Conservation (phyloP, 2,888 invertebrate species). For the Spatulosminthurus flaviceps region DNA sequence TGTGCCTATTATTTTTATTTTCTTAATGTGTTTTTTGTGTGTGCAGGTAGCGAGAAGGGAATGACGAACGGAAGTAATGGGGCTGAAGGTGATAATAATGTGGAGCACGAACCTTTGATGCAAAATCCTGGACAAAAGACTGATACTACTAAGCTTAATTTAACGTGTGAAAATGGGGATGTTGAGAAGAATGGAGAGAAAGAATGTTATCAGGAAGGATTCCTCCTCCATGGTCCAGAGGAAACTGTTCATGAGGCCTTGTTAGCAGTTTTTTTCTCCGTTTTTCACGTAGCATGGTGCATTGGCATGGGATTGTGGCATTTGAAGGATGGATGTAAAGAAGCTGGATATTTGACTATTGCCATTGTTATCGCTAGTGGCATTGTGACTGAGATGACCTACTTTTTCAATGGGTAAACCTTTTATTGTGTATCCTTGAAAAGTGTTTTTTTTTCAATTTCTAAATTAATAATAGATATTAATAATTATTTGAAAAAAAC, state of each 20-base stretch:
- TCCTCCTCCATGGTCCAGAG: slow-evolving; percentile 39
- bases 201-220: neutral
- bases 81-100: neutral
- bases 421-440: neutral
- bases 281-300: slow-evolving; percentile 53
- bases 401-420: slow-evolving; percentile 54
- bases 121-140: slow-evolving; percentile 14
- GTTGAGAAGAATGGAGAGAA: neutral
- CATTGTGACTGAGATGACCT: slow-evolving; percentile 48
- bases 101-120: slow-evolving; percentile 13
- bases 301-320: slow-evolving; percentile 55
- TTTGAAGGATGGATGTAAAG: slow-evolving; percentile 41
- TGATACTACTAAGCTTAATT: neutral
- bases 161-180: neutral
- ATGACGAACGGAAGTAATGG: neutral
- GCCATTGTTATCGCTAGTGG: slow-evolving; percentile 51
- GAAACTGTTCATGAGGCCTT: slow-evolving; percentile 53
- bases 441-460: too few relatives aligned
- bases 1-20: neutral
- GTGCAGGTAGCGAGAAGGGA: neutral
- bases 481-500: too few relatives aligned
- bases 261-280: slow-evolving; percentile 49
- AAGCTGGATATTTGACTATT: slow-evolving; percentile 47
- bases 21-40: neutral
- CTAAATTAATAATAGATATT: too few relatives aligned